Evolutionary conservation across 2,888 invertebrate genomes (phyloP), one percentile per base, ranked within the genome.

Genomic region (Aphidoletes aphidimyza): DNA sequence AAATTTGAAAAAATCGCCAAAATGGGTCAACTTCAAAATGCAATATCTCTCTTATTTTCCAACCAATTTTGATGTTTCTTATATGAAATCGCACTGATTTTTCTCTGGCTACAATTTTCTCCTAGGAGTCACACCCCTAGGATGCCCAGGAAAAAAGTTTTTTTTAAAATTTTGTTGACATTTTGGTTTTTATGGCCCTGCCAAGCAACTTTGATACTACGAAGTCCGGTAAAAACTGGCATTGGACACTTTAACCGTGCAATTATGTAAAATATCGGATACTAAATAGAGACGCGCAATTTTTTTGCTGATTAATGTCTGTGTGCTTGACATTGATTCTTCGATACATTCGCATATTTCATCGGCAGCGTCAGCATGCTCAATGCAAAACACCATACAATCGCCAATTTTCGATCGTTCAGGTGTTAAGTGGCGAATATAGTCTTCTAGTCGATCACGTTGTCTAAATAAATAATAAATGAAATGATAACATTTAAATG

Each of bases 311-410:
- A 97, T 92, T 84, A 94, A 92, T 0, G 98, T 98, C 87, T 92
- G 91, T 9, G 91, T 89, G 87, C 95, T 96, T 9, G 94, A 92
- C 81, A 99, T 92, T 0, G 98, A 93, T 90, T 98, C 98, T 0
- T 94, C 92, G 85, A 99, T 93, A 89, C 97, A 98, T 86, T 96
- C 96, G 84, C 96, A 95, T 86, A 99, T 95, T 91, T 99, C 99
- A 88, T 96, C 97, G 1, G 98, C 98, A 39, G 98, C 97, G 90
- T 98, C 98, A 34, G 98, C 97, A 90, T 99, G 98, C 89, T 99
- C 98, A 86, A 99, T 95, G 90, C 99, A 99, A 93, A 98, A 99
- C 84, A 99, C 95, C 99, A 99, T 99, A 22, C 95, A 96, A 89
- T 98, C 98, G 9, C 95, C 98, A 85, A 99, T 94, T 89, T 94